Percentiles rank a stretch among this genome's conserved stretches.
Conservation (phyloP, 2,113 vertebrate genomes). For the Rhadina sibilatrix region DNA sequence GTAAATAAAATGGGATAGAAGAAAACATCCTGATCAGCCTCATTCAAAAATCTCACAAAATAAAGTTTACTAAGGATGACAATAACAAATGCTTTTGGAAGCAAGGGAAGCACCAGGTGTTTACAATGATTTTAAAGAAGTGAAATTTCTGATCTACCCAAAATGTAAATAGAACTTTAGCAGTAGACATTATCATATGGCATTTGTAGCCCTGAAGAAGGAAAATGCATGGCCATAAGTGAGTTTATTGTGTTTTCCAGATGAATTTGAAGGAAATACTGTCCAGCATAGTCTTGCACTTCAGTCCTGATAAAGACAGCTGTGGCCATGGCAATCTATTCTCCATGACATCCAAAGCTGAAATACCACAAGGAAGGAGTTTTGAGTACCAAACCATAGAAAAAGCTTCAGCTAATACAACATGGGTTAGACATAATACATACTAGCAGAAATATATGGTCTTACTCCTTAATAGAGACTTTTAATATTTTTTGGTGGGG, state of each 20-base stretch:
- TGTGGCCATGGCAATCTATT: background rate
- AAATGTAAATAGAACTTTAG: background rate
- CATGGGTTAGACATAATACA: background rate
- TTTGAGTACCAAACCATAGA: background rate
- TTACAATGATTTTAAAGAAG: background rate
- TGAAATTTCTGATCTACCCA: background rate
- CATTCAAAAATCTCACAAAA: background rate
- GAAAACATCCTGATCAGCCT: background rate
- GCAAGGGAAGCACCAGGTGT: background rate
- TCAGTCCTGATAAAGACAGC: background rate
- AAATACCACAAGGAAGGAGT: background rate
- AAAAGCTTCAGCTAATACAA: background rate
- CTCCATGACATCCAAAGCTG: background rate
- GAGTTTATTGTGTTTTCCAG: background rate
- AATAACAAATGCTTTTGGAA: background rate
- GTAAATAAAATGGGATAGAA: background rate
- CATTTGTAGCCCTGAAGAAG: background rate
- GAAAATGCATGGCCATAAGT: background rate
- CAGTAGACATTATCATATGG: background rate
- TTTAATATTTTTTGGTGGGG: background rate
- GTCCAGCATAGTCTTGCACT: background rate
- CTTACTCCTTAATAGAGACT: background rate
- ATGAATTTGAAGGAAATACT: background rate
- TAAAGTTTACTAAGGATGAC: background rate
- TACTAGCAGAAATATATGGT: background rate